Conservation (phyloP, 1,140 invertebrate genomes). For the Bombus superbus region DNA sequence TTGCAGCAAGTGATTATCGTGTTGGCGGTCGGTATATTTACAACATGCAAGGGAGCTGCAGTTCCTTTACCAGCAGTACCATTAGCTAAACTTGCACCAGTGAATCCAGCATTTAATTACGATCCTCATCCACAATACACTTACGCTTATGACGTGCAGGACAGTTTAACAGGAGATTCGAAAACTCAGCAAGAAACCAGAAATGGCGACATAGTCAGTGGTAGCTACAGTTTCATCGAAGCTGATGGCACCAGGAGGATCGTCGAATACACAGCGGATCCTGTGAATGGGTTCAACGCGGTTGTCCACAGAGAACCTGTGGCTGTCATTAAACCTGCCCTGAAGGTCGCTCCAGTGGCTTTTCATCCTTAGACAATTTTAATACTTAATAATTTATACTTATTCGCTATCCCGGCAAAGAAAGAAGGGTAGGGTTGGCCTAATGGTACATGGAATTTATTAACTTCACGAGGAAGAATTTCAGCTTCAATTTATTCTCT, state of each 20-base stretch:
- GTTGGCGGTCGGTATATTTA: conserved; percentile 46
- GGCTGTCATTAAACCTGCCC: conserved; percentile 61
- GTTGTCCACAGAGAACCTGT: conserved; percentile 79
- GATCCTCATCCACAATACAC: conserved; percentile 85
- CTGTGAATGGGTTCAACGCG: conserved; percentile 82
- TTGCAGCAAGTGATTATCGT: conserved; percentile 55
- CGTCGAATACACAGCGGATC: conserved; percentile 79
- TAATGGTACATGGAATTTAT: not conserved
- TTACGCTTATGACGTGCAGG: conserved; percentile 86
- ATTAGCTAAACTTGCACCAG: conserved; percentile 34
- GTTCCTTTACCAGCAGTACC: conserved; percentile 61
- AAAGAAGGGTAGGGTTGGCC: no score
- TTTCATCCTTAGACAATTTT: conserved; percentile 24
- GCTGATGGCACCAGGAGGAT: conserved; percentile 80
- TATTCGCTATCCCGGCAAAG: not conserved
- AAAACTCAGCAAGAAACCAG: conserved; percentile 87
- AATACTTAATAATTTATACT: not conserved
- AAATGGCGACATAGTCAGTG: conserved; percentile 84
- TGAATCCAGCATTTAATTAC: conserved; percentile 66
- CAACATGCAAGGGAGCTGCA: conserved; percentile 57
- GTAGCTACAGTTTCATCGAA: conserved; percentile 80
- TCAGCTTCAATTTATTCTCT: not conserved
- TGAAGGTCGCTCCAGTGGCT: conserved; percentile 50
- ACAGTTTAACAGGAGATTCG: conserved; percentile 86
- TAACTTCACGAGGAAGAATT: not conserved